Evolutionary conservation across 2,888 invertebrate genomes (phyloP).

Genomic region (Sinhomidia bicolor): DNA sequence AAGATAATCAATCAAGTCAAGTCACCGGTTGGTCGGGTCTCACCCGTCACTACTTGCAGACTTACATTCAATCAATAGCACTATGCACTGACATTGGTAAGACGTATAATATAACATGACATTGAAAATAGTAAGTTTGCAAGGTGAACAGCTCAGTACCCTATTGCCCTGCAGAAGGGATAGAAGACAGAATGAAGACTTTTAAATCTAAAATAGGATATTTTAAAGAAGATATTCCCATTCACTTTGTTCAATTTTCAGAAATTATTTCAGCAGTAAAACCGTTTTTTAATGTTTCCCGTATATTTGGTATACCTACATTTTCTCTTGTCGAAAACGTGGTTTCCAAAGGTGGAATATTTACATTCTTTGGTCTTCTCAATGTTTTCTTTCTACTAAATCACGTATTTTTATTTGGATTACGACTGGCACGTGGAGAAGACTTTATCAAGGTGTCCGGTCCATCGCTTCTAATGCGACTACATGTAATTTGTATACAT

Average conservation of each 20-base stretch:
- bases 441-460: slow-evolving; percentile 77
- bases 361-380: slow-evolving; percentile 70
- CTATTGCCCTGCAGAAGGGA: background rate
- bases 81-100: no score
- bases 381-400: slow-evolving; percentile 75
- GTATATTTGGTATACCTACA: slow-evolving; percentile 76
- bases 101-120: background rate
- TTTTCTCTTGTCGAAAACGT: slow-evolving; percentile 76
- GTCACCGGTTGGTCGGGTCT: no score
- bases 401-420: slow-evolving; percentile 74
- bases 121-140: background rate
- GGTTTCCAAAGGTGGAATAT: slow-evolving; percentile 74
- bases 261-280: slow-evolving; percentile 78
- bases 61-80: no score
- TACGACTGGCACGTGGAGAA: slow-evolving; percentile 67
- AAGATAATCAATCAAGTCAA: background rate
- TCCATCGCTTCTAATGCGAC: slow-evolving; percentile 70
- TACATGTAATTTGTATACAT: slow-evolving; percentile 77
- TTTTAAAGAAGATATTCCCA: slow-evolving; percentile 77
- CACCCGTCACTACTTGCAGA: no score
- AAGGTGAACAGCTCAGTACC: slow-evolving; percentile 3
- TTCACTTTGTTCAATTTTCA: slow-evolving; percentile 77
- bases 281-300: slow-evolving; percentile 75
- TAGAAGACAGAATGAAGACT: slow-evolving; percentile 60
- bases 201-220: slow-evolving; percentile 70